phyloP scores from a whole-genome alignment of 2,888 invertebrate genomes.

The Ochropacha duplaris region DNA sequence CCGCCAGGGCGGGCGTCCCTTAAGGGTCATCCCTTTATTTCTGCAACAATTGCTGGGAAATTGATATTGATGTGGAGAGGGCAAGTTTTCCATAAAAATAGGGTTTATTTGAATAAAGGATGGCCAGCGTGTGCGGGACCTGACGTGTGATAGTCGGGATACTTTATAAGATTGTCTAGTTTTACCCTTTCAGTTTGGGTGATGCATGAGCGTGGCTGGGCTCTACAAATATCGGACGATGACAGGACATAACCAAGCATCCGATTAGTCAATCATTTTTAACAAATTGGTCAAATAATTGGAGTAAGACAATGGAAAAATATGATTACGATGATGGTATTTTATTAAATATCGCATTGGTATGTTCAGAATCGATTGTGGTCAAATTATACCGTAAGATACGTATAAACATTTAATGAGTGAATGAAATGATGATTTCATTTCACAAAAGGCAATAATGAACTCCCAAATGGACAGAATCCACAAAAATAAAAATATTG shows the following conservation, averaged over 20 bases:
- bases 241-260: slow-evolving; percentile 29
- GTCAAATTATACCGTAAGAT: not conserved
- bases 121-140: slow-evolving; percentile 65
- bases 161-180: slow-evolving; percentile 74
- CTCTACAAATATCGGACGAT: slow-evolving; percentile 41
- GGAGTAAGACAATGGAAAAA: slow-evolving; percentile 7
- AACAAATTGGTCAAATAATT: not conserved
- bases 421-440: slow-evolving; percentile 19
- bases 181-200: slow-evolving; percentile 40
- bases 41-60: slow-evolving; percentile 81
- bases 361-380: too few relatives aligned
- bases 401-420: slow-evolving; percentile 7
- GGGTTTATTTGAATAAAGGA: slow-evolving; percentile 84
- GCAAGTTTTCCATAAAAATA: slow-evolving; percentile 83
- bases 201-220: slow-evolving; percentile 52
- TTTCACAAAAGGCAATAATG: slow-evolving; percentile 44
- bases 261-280: slow-evolving; percentile 10
- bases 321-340: not conserved
- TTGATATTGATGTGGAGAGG: slow-evolving; percentile 83
- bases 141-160: slow-evolving; percentile 65
- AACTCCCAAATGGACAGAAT: slow-evolving; percentile 63
- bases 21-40: slow-evolving; percentile 83
- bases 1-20: slow-evolving; percentile 63
- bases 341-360: too few relatives aligned
- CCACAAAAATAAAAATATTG: slow-evolving; percentile 73